Conservation (phyloP, 2,888 invertebrate species). For the Aproaerema taeniolella region DNA sequence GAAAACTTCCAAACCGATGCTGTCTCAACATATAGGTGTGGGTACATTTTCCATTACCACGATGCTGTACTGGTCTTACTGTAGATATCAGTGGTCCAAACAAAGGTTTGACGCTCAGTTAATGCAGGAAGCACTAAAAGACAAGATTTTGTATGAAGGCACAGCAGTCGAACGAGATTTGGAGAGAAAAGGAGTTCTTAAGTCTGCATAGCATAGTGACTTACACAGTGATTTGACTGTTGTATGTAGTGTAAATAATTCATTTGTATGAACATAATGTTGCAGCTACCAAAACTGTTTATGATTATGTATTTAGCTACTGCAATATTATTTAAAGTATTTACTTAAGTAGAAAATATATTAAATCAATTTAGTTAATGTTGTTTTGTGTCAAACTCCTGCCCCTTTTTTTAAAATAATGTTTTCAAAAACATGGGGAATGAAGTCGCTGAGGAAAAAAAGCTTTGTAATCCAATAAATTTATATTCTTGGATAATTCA, state of each 20-base stretch:
- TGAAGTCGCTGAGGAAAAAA: too few species aligned
- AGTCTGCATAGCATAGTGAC: constrained; percentile 45
- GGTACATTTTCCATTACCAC: constrained; percentile 81
- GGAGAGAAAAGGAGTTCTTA: constrained; percentile 56
- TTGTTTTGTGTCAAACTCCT: too few species aligned
- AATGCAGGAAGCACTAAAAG: constrained; percentile 79
- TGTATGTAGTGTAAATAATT: constrained; percentile 3
- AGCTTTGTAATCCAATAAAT: too few species aligned
- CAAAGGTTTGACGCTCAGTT: constrained; percentile 80
- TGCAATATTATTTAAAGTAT: not conserved
- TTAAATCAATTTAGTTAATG: too few species aligned
- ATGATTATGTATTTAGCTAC: not conserved
- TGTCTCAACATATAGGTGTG: constrained; percentile 81
- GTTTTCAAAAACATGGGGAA: too few species aligned
- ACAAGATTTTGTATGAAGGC: constrained; percentile 80
- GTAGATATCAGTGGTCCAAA: constrained; percentile 83
- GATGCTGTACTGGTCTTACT: constrained; percentile 82
- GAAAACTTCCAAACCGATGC: constrained; percentile 81
- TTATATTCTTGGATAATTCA: too few species aligned
- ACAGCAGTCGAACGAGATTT: constrained; percentile 72
- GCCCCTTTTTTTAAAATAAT: too few species aligned
- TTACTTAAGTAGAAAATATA: too few species aligned
- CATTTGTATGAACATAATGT: not conserved
- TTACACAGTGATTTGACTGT: not conserved
- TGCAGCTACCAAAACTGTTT: not conserved